Conservation (phyloP, 2,888 invertebrate genomes). For the Panopea generosa region DNA sequence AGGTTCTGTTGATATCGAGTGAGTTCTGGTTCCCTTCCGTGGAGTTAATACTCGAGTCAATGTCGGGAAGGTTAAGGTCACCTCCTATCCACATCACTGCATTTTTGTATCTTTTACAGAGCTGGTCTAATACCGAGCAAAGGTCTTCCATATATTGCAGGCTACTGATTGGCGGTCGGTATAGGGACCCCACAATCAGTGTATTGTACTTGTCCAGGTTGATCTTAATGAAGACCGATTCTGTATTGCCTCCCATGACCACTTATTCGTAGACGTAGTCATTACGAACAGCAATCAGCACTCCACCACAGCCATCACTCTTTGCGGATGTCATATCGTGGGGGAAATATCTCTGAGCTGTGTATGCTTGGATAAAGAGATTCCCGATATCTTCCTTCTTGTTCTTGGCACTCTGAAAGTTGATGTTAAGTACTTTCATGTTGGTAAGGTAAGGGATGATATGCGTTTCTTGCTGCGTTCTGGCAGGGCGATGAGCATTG, state of each 20-base stretch:
- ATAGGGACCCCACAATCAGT: conserved; percentile 12
- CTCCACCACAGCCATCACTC: not conserved
- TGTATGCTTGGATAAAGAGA: not conserved
- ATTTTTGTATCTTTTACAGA: not conserved
- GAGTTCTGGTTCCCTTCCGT: conserved; percentile 6
- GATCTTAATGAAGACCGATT: too few relatives aligned
- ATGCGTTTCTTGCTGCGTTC: too few relatives aligned
- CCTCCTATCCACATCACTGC: conserved; percentile 30
- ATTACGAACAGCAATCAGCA: too few relatives aligned
- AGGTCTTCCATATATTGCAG: conserved; percentile 6
- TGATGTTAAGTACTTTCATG: not conserved
- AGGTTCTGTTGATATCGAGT: too few relatives aligned
- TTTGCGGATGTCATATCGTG: not conserved
- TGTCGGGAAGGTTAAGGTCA: conserved; percentile 32
- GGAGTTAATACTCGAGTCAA: conserved; percentile 11
- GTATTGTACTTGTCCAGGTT: not conserved
- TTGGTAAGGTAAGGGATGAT: not conserved
- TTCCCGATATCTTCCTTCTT: conserved; percentile 10
- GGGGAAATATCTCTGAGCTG: conserved; percentile 17
- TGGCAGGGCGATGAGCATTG: too few relatives aligned
- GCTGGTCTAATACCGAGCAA: not conserved
- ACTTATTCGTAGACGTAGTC: too few relatives aligned
- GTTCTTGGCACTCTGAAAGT: conserved; percentile 6
- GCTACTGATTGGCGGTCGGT: conserved; percentile 21
- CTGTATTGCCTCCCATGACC: too few relatives aligned